These are phyloP conservation scores for Dasypus novemcinctus DNA, from an alignment of 2,113 vertebrate genomes.

Conservation along the genomic window DNA sequence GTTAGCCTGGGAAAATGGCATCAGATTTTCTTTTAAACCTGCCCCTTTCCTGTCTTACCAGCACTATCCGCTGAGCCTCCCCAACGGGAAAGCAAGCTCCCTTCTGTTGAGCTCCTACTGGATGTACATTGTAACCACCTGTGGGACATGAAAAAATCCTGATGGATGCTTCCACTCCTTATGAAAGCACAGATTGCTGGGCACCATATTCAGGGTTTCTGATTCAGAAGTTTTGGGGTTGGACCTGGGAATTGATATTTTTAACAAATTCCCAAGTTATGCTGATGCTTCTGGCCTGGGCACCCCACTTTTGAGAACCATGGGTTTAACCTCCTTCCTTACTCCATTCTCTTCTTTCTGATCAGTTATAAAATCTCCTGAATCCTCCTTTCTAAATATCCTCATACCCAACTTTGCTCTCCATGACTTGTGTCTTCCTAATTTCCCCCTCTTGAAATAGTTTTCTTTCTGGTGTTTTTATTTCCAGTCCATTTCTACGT, in stretches of 20 bases:
- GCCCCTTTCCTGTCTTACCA: neutral
- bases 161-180: neutral
- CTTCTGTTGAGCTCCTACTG: neutral
- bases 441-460: neutral
- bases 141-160: neutral
- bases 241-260: too few species aligned
- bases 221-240: too few species aligned
- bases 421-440: neutral
- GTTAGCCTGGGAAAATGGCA: neutral
- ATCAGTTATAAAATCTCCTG: neutral
- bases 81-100: neutral
- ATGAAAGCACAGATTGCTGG: too few species aligned
- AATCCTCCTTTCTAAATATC: neutral
- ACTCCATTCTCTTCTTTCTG: neutral
- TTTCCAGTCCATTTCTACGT: neutral
- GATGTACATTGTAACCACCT: neutral
- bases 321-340: neutral
- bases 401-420: neutral
- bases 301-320: neutral
- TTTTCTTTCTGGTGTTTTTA: neutral
- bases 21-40: neutral
- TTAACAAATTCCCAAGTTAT: too few species aligned
- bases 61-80: neutral
- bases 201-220: too few species aligned
- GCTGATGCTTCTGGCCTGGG: too few species aligned